Conservation (phyloP, 2,113 vertebrate genomes). For the Sialia sialis region DNA sequence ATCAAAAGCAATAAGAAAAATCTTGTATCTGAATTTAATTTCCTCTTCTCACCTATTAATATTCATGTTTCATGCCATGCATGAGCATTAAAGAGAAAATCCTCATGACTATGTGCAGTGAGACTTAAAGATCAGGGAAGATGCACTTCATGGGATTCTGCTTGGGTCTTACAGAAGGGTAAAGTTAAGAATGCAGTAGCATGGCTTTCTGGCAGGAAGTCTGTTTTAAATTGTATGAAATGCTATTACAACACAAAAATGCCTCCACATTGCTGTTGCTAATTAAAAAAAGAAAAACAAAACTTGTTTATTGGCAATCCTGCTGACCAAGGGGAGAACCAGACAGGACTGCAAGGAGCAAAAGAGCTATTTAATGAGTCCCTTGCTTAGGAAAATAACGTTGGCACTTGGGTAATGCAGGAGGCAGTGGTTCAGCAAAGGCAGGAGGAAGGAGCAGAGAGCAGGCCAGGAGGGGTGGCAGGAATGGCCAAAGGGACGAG, state of each 20-base stretch:
- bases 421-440: background rate
- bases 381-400: background rate
- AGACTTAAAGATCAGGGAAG: background rate
- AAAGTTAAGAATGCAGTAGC: background rate
- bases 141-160: background rate
- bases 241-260: background rate
- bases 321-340: background rate
- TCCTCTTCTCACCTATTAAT: background rate
- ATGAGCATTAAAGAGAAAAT: slow-evolving; percentile 4
- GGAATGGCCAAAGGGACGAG: background rate
- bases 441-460: background rate
- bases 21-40: background rate
- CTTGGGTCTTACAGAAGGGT: background rate
- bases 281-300: background rate
- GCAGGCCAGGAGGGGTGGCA: background rate
- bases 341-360: background rate
- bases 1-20: background rate
- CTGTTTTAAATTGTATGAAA: background rate
- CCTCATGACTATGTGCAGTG: background rate
- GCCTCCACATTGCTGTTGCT: background rate
- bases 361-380: background rate
- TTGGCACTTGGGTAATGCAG: background rate
- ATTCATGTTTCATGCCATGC: background rate
- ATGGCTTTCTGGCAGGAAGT: background rate
- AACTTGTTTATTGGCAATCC: background rate